phyloP scores from a whole-genome alignment of 2,113 vertebrate genomes.

The Oncorhynchus clarkii region DNA sequence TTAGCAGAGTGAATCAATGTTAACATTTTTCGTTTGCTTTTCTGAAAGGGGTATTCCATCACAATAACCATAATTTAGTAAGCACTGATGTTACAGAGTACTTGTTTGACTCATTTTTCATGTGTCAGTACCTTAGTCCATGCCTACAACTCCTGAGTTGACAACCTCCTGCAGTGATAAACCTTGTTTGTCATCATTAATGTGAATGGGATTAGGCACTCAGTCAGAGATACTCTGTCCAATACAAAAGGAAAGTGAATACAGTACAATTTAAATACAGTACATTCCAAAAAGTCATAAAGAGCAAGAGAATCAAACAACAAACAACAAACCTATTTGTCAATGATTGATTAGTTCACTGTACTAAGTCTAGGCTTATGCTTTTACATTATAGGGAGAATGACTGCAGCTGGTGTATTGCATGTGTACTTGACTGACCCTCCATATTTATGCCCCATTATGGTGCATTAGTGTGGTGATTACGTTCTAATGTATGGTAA shows the following conservation, averaged over 20 bases:
- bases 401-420: too few relatives aligned
- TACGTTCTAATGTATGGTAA: background rate
- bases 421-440: too few relatives aligned
- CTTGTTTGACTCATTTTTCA: conserved; percentile 33
- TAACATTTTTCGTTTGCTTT: conserved; percentile 3
- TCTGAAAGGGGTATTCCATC: conserved; percentile 32
- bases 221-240: conserved; percentile 50
- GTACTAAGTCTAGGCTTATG: too few relatives aligned
- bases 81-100: background rate
- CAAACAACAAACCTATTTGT: conserved; percentile 30
- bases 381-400: too few relatives aligned
- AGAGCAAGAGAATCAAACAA: conserved; percentile 48
- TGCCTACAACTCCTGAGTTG: conserved; percentile 38
- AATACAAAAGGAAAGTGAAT: conserved; percentile 46
- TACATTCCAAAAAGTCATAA: conserved; percentile 41
- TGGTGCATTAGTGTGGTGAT: background rate
- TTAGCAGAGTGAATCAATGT: conserved; percentile 25
- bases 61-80: conserved; percentile 22
- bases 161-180: conserved; percentile 49
- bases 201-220: conserved; percentile 31
- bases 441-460: background rate
- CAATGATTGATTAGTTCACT: background rate
- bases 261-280: background rate
- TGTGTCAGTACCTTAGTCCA: conserved; percentile 34
- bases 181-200: conserved; percentile 60